Evolutionary conservation across 2,113 vertebrate genomes (phyloP).

Genomic region (Dicerorhinus sumatrensis): DNA sequence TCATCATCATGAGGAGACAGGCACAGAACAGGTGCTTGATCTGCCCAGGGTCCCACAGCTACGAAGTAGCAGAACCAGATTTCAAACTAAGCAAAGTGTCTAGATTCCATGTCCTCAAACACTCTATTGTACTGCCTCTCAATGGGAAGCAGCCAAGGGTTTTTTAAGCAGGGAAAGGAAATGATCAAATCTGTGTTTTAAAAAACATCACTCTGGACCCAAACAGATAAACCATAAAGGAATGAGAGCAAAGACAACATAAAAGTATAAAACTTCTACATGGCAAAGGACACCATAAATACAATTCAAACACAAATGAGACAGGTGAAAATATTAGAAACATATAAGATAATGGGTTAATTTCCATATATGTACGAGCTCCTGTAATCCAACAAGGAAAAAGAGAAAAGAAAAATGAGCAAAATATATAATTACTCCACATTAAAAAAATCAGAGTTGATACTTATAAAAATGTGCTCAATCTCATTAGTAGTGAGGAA

Average conservation of each 20-base stretch:
- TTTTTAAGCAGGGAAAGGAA: not conserved
- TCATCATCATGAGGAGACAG: not conserved
- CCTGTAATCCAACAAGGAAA: not conserved
- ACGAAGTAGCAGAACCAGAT: not conserved
- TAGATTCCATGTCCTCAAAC: not conserved
- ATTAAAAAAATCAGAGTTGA: slow-evolving; percentile 40
- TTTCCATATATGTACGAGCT: not conserved
- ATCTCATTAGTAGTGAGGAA: not conserved
- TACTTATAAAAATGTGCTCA: slow-evolving; percentile 14
- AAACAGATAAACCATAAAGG: not conserved
- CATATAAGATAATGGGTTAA: not conserved
- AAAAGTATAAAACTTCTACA: not conserved
- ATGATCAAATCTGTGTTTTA: not conserved
- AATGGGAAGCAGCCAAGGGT: not conserved
- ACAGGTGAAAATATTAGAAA: not conserved
- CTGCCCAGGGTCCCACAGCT: not conserved
- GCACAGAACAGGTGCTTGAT: not conserved
- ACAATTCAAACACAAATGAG: not conserved
- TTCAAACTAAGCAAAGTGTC: not conserved
- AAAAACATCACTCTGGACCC: not conserved
- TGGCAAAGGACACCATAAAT: not conserved
- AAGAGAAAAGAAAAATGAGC: not conserved
- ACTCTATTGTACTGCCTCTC: not conserved
- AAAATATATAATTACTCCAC: not conserved
- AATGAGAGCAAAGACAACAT: not conserved